phyloP scores from a whole-genome alignment of 53 echinoderm and acorn worm genomes.

The Patiria pectinifera region DNA sequence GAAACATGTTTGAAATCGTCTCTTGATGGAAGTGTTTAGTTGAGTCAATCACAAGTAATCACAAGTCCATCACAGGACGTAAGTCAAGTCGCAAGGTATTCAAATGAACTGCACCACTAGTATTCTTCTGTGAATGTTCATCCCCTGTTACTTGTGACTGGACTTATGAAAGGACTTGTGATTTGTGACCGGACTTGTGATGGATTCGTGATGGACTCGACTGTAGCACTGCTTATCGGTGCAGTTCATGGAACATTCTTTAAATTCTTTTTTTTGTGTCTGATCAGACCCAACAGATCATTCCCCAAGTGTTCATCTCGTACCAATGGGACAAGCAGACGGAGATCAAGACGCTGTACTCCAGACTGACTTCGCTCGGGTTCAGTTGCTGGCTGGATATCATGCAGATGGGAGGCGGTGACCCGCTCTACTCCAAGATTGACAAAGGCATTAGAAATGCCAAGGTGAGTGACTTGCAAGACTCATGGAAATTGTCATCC shows the following conservation, averaged over 20 bases:
- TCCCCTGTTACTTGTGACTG: not conserved
- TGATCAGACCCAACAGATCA: conserved; percentile 38
- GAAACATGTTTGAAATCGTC: too few species aligned
- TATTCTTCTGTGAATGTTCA: not conserved
- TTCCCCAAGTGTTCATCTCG: conserved; percentile 88
- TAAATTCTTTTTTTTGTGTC: not conserved
- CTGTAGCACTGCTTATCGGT: not conserved
- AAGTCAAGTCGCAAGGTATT: too few species aligned
- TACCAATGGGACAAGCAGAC: conserved; percentile 96
- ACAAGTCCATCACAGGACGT: too few species aligned
- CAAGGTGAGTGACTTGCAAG: conserved; percentile 73
- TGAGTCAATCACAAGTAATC: too few species aligned
- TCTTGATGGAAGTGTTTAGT: too few species aligned
- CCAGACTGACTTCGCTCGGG: conserved; percentile 80
- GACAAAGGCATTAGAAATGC: conserved; percentile 94
- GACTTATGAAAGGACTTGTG: not conserved
- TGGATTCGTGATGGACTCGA: not conserved
- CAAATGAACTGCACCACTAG: too few species aligned
- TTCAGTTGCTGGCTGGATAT: conserved; percentile 93
- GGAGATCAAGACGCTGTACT: conserved; percentile 90
- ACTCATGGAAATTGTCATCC: not conserved
- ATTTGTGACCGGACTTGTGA: not conserved
- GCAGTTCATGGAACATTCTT: not conserved
- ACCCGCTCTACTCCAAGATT: conserved; percentile 94
- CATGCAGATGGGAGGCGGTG: conserved; percentile 92